phyloP scores from a whole-genome alignment of 2,888 invertebrate genomes.

The Sinohyriopsis cumingii region DNA sequence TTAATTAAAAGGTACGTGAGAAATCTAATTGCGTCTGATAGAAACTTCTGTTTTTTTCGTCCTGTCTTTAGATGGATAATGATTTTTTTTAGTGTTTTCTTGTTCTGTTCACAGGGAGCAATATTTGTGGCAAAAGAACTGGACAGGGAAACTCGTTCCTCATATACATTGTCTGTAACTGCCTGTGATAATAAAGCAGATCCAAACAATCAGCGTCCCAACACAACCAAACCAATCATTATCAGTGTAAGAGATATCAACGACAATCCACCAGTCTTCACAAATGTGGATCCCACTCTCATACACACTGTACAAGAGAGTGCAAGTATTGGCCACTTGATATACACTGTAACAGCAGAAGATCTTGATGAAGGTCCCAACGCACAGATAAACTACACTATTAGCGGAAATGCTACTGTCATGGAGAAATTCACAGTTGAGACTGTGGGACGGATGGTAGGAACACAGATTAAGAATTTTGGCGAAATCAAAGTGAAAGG shows the following conservation, averaged over 20 bases:
- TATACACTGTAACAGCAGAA: conserved; percentile 49
- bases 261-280: conserved; percentile 87
- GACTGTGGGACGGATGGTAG: conserved; percentile 75
- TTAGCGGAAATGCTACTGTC: conserved; percentile 72
- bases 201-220: conserved; percentile 60
- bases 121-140: conserved; percentile 73
- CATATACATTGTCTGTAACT: conserved; percentile 80
- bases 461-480: conserved; percentile 31
- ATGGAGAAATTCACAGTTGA: conserved; percentile 93
- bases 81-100: background rate
- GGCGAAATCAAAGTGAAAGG: conserved; percentile 81
- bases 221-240: conserved; percentile 72
- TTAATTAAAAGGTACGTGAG: no score
- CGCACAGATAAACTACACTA: conserved; percentile 45
- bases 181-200: conserved; percentile 83
- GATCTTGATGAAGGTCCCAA: conserved; percentile 55
- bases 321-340: conserved; percentile 30
- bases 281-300: conserved; percentile 26
- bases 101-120: conserved; percentile 50
- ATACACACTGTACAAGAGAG: conserved; percentile 48
- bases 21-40: no score
- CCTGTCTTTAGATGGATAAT: no score
- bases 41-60: no score
- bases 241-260: conserved; percentile 90
- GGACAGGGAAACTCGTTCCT: conserved; percentile 83